Evolutionary conservation across 2,797 vertebrate species (phyloP).

Genomic region (Tapirus indicus): DNA sequence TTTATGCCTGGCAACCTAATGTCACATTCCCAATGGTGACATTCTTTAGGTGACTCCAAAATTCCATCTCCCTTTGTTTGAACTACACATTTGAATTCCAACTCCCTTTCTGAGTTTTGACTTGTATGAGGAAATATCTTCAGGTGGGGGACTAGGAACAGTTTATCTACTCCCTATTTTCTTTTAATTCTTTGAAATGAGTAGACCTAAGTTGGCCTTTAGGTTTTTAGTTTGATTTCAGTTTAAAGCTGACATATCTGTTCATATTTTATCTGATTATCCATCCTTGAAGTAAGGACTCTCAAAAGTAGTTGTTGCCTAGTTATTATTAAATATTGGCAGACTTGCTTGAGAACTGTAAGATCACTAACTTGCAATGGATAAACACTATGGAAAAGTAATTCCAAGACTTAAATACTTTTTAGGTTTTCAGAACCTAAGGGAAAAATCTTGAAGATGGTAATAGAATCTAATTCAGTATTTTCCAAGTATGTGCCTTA

Average conservation of each 20-base stretch:
- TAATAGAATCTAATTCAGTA: constrained; percentile 27
- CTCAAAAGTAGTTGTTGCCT: constrained; percentile 37
- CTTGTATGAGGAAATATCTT: not conserved
- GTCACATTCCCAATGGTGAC: not conserved
- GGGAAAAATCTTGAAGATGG: not conserved
- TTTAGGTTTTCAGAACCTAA: constrained; percentile 8
- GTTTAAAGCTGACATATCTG: not conserved
- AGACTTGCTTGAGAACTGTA: not conserved
- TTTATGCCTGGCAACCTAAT: not conserved
- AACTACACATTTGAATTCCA: constrained; percentile 1
- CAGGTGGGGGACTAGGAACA: not conserved
- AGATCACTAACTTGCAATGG: not conserved
- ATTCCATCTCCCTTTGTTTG: not conserved
- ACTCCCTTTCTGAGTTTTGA: constrained; percentile 4
- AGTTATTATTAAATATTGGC: constrained; percentile 35
- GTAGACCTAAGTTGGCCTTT: not conserved
- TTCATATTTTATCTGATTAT: constrained; percentile 27
- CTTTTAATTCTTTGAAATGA: constrained; percentile 41
- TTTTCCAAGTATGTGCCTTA: not conserved
- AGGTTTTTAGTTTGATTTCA: not conserved
- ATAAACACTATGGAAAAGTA: constrained; percentile 3
- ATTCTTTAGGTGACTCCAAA: not conserved
- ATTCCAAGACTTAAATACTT: not conserved
- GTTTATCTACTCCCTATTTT: not conserved
- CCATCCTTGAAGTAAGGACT: not conserved